A percentile compares a stretch with the other conserved stretches of the same genome.
These are phyloP conservation scores for Drosophila arawakana DNA, from an alignment of 1,140 invertebrate genomes.

Conservation along the genomic window DNA sequence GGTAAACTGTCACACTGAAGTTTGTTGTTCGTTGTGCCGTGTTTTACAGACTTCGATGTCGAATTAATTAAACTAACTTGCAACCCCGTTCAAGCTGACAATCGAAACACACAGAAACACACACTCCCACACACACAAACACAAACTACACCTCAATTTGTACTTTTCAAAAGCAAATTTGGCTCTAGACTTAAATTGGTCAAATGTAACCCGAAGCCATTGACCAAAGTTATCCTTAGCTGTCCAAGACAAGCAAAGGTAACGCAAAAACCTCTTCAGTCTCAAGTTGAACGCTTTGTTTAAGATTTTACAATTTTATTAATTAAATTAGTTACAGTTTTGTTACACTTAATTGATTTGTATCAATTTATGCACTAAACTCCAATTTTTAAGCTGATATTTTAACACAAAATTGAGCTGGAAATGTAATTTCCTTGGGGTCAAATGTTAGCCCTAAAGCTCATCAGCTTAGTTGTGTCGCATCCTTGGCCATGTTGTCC, in stretches of 20 bases:
- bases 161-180: conserved; percentile 64
- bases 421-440: conserved; percentile 60
- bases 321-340: conserved; percentile 19
- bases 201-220: conserved; percentile 72
- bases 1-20: conserved; percentile 73
- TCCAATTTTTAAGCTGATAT: not conserved
- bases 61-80: conserved; percentile 81
- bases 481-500: conserved; percentile 47
- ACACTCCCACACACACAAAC: conserved; percentile 19
- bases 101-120: conserved; percentile 19
- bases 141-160: conserved; percentile 63
- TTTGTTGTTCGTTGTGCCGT: conserved; percentile 39
- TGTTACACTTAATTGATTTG: conserved; percentile 2
- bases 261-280: not conserved
- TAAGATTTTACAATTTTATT: conserved; percentile 3
- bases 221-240: conserved; percentile 34
- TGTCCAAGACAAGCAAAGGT: conserved; percentile 1
- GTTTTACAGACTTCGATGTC: conserved; percentile 69
- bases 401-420: conserved; percentile 12
- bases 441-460: conserved; percentile 65
- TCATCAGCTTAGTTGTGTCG: conserved; percentile 26
- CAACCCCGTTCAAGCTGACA: conserved; percentile 19
- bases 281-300: not conserved
- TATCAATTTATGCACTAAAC: not conserved
- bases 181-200: conserved; percentile 53